Base-by-base conservation (phyloP, 1,140 invertebrate genomes). In the Ptiloglossa arizonensis region DNA sequence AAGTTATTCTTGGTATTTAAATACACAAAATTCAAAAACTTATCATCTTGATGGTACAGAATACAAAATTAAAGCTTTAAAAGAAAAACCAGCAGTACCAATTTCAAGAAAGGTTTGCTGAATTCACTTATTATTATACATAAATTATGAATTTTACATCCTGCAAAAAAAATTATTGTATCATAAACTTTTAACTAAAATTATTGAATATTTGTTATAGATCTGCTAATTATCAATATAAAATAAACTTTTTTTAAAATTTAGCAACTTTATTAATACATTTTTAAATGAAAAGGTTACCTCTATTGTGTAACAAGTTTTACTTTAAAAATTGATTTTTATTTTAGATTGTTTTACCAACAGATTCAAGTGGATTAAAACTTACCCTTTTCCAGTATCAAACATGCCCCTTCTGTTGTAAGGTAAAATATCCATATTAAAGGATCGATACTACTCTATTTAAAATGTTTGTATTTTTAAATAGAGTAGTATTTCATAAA, bases 351-450 rank as follows among this genome's bases (percentile, higher is more conserved):
- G 82, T 94, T 9, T 95, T 93, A 89, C 93, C 94, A 13, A 93
- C 94, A 22, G 97, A 98, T 91, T 93, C 92, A 8, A 95, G 94
- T 69, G 95, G 96, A 15, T 93, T 99, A 59, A 96, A 98, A 85
- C 91, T 99, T 22, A 97, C 97, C 1, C 92, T 99, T 29, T 99
- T 96, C 90, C 98, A 99, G 93, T 99, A 98, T 91, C 97, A 98
- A 87, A 98, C 97, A 4, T 99, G 98, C 92, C 99, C 99, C 41
- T 99, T 99, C 92, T 99, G 99, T 91, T 99, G 98, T 88, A 99
- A 99, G 94, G 97, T 93, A 84, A 82, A 62, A 44, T 22, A 54
- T 75, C 41, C 5, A 50, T 48, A 50, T 62, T 32, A 67, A 59
- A n/a, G n/a, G n/a, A n/a, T n/a, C n/a, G n/a, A n/a, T n/a, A n/a